Evolutionary conservation across 2,797 vertebrate genomes (phyloP).

Genomic region (Pachyuromys duprasi): DNA sequence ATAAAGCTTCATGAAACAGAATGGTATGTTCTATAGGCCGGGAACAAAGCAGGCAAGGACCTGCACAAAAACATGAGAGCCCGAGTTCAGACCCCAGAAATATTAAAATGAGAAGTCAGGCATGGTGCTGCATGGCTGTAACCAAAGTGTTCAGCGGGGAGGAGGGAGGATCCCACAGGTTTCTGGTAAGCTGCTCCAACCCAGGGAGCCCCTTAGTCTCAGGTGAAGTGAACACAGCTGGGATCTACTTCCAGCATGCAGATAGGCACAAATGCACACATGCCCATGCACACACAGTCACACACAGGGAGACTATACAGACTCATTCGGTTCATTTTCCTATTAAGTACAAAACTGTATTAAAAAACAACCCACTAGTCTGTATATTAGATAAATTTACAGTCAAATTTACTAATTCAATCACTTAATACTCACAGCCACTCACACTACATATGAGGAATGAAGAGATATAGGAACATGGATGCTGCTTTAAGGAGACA

Average conservation of each 20-base stretch:
- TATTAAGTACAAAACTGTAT: slow-evolving; percentile 62
- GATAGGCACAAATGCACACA: not conserved
- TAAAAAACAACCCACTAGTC: slow-evolving; percentile 21
- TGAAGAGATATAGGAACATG: not conserved
- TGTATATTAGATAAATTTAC: slow-evolving; percentile 37
- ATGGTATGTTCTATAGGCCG: not conserved
- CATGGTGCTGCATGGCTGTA: not conserved
- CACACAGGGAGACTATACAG: not conserved
- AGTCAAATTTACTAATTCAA: slow-evolving; percentile 59
- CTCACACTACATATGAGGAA: not conserved
- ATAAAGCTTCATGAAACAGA: slow-evolving; percentile 21
- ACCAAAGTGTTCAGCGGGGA: not conserved
- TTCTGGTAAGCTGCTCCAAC: not conserved
- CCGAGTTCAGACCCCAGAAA: not conserved
- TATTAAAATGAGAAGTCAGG: not conserved
- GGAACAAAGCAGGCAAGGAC: too few relatives aligned
- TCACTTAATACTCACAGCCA: not conserved
- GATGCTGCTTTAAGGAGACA: not conserved
- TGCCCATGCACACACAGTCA: not conserved
- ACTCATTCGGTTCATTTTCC: slow-evolving; percentile 43
- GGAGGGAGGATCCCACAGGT: not conserved
- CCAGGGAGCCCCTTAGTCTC: not conserved
- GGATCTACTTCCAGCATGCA: not conserved
- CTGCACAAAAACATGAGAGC: not conserved
- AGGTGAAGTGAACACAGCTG: not conserved